Evolutionary conservation across 2,113 vertebrate species (phyloP).

Genomic region (Stomatorhinus ivindoensis): DNA sequence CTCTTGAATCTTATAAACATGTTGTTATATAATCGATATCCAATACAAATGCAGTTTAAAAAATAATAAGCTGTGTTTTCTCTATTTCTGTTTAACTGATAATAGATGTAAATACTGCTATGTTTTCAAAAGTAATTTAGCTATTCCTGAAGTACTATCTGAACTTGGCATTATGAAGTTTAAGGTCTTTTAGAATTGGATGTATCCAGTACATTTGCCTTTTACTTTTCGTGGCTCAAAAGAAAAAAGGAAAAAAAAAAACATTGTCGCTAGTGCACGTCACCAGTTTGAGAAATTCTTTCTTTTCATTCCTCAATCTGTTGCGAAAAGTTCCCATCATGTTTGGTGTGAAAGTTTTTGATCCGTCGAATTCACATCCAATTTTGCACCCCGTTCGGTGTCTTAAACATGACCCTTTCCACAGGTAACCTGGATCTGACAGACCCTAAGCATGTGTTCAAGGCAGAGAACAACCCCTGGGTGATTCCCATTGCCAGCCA

Average conservation of each 20-base stretch:
- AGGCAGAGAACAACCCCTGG: constrained; percentile 98
- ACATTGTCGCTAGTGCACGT: neutral
- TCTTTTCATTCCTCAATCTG: neutral
- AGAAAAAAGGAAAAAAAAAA: neutral
- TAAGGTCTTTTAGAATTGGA: neutral
- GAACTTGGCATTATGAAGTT: neutral
- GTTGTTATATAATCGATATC: too few relatives aligned
- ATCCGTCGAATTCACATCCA: neutral
- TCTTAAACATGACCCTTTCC: neutral
- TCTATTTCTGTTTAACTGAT: neutral
- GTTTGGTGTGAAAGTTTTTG: neutral
- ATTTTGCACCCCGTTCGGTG: neutral
- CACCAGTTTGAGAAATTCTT: neutral
- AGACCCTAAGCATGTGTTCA: constrained; percentile 95
- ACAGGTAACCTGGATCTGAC: constrained; percentile 94
- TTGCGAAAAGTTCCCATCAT: neutral
- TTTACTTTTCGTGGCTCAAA: neutral
- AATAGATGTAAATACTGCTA: neutral
- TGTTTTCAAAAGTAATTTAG: neutral
- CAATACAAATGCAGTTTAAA: neutral
- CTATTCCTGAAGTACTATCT: neutral
- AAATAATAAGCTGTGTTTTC: neutral
- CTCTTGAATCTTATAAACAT: too few relatives aligned
- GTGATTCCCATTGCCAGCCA: constrained; percentile 97
- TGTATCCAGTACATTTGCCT: neutral